Percentiles rank a stretch among this genome's conserved stretches.
Evolutionary conservation across 2,888 invertebrate genomes (phyloP).

Genomic region (Diadromus collaris): DNA sequence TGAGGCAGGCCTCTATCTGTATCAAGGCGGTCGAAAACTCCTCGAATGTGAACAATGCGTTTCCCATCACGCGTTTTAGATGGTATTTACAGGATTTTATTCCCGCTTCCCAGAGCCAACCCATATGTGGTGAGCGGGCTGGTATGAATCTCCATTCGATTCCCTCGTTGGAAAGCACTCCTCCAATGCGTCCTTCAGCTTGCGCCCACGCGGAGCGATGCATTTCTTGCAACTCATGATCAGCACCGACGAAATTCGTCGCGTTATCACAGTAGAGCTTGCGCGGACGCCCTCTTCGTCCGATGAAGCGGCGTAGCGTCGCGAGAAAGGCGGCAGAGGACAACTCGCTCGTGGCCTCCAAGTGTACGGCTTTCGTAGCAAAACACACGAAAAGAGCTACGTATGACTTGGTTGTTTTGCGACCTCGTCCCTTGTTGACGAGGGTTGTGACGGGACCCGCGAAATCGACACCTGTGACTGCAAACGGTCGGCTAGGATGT

Average conservation of each 20-base stretch:
- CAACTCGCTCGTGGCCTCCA: slow-evolving; percentile 62
- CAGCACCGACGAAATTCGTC: slow-evolving; percentile 68
- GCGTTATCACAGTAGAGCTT: slow-evolving; percentile 64
- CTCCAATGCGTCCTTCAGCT: not conserved
- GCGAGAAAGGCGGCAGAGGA: slow-evolving; percentile 61
- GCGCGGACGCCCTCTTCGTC: slow-evolving; percentile 58
- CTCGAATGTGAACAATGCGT: slow-evolving; percentile 63
- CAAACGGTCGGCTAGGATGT: slow-evolving; percentile 43
- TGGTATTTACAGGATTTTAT: slow-evolving; percentile 68
- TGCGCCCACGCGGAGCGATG: slow-evolving; percentile 10
- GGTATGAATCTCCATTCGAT: slow-evolving; percentile 69
- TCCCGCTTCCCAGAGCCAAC: slow-evolving; percentile 70
- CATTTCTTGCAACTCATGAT: slow-evolving; percentile 57
- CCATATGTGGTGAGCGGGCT: slow-evolving; percentile 65
- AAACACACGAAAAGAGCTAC: slow-evolving; percentile 64
- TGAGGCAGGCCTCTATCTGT: slow-evolving; percentile 68
- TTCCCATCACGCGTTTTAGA: slow-evolving; percentile 65
- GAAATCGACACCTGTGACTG: slow-evolving; percentile 50
- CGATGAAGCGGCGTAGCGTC: slow-evolving; percentile 60
- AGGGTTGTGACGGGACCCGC: slow-evolving; percentile 47
- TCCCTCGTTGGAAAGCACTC: slow-evolving; percentile 15
- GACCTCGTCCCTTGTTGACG: slow-evolving; percentile 49
- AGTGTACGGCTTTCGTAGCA: slow-evolving; percentile 62
- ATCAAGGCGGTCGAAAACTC: slow-evolving; percentile 64
- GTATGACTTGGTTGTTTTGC: slow-evolving; percentile 59